Evolutionary conservation across 2,888 invertebrate genomes (phyloP).

Genomic region (Sesia bembeciformis): DNA sequence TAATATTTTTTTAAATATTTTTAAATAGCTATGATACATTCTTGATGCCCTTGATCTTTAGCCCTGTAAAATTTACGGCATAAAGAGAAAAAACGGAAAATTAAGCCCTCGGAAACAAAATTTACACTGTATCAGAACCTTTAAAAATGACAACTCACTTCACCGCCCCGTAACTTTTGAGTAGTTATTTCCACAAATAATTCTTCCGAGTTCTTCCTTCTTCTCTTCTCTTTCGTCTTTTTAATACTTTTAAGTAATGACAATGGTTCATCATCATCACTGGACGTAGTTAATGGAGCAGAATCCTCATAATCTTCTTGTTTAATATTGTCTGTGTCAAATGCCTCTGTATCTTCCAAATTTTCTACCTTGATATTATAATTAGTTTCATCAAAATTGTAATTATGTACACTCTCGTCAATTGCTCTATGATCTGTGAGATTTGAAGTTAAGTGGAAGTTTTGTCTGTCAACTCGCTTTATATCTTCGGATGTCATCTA

Average conservation of each 20-base stretch:
- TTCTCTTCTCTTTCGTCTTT: slow-evolving; percentile 20
- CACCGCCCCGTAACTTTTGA: slow-evolving; percentile 6
- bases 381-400: slow-evolving; percentile 1
- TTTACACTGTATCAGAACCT: no score
- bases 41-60: no score
- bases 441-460: slow-evolving; percentile 23
- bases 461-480: slow-evolving; percentile 25
- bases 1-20: no score
- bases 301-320: slow-evolving; percentile 28
- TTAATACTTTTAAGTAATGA: slow-evolving; percentile 34
- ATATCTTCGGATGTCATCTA: slow-evolving; percentile 30
- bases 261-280: slow-evolving; percentile 49
- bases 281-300: slow-evolving; percentile 12
- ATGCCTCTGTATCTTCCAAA: slow-evolving; percentile 5
- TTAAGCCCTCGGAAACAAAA: no score
- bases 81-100: no score
- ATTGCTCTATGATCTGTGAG: slow-evolving; percentile 9
- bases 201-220: slow-evolving; percentile 9
- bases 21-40: no score
- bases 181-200: slow-evolving; percentile 7
- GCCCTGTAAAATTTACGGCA: no score
- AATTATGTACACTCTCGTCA: slow-evolving; percentile 6
- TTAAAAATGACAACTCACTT: background rate
- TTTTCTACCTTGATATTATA: background rate
- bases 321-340: slow-evolving; percentile 22